Conservation (phyloP, 1,140 invertebrate species). For the Megathymus violae region DNA sequence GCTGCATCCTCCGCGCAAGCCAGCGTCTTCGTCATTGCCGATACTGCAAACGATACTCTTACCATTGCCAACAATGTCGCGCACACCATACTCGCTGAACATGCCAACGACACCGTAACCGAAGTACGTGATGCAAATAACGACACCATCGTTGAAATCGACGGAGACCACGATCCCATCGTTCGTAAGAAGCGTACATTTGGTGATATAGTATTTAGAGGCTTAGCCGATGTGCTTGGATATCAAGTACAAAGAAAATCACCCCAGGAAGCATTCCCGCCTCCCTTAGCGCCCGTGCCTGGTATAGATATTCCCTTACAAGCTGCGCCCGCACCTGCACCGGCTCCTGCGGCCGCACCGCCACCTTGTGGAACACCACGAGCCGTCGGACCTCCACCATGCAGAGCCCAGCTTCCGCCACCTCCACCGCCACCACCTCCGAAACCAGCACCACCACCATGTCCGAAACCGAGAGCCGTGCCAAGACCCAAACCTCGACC, state of each 20-base stretch:
- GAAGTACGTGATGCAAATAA: conserved; percentile 43
- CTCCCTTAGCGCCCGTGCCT: conserved; percentile 70
- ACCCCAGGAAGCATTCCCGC: conserved; percentile 66
- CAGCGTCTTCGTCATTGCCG: conserved; percentile 49
- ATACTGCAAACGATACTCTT: conserved; percentile 40
- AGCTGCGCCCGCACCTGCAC: conserved; percentile 46
- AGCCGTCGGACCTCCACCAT: conserved; percentile 48
- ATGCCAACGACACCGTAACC: conserved; percentile 42
- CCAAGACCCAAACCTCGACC: conserved; percentile 51
- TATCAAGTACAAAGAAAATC: conserved; percentile 77
- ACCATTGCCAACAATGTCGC: conserved; percentile 40
- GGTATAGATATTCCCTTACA: conserved; percentile 65
- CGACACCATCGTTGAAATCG: conserved; percentile 41
- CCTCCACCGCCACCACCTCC: conserved; percentile 54
- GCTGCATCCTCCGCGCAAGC: conserved; percentile 41
- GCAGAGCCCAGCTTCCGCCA: conserved; percentile 39
- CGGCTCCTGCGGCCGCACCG: conserved; percentile 44
- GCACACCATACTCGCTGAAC: conserved; percentile 40
- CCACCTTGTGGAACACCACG: conserved; percentile 48
- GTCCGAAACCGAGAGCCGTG: conserved; percentile 56
- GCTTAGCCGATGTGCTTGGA: conserved; percentile 77
- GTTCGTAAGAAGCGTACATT: conserved; percentile 79
- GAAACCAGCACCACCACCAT: conserved; percentile 54
- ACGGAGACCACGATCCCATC: conserved; percentile 62
- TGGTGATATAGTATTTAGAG: conserved; percentile 79